phyloP scores from a whole-genome alignment of 1,140 invertebrate species.

The Chlorops oryzae region DNA sequence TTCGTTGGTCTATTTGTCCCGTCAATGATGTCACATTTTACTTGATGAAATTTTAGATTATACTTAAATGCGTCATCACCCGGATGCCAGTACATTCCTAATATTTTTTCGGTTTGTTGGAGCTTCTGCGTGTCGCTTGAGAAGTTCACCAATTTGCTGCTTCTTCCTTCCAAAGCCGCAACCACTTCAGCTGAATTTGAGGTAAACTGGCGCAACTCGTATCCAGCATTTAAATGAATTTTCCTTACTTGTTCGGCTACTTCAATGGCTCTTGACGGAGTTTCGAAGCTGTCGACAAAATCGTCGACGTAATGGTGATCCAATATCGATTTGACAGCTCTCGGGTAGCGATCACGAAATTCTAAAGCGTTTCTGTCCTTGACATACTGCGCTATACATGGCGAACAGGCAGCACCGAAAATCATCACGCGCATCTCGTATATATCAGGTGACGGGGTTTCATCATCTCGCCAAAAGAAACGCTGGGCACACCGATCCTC shows the following conservation, averaged over 20 bases:
- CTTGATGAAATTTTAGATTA: not conserved
- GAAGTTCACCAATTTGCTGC: not conserved
- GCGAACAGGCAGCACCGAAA: too few relatives aligned
- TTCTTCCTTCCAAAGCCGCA: not conserved
- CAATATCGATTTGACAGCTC: conserved; percentile 26
- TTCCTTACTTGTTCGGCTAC: not conserved
- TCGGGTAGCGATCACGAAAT: conserved; percentile 16
- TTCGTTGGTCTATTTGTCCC: not conserved
- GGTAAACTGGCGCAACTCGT: not conserved
- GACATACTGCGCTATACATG: too few relatives aligned
- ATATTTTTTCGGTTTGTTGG: not conserved
- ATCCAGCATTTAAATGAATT: not conserved
- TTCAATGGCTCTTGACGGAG: not conserved
- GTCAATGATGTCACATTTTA: not conserved
- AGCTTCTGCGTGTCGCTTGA: not conserved
- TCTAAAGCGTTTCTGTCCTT: too few relatives aligned
- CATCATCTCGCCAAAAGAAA: not conserved
- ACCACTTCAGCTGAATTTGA: conserved; percentile 1
- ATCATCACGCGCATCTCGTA: too few relatives aligned
- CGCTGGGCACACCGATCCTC: not conserved
- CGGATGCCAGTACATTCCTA: conserved; percentile 3
- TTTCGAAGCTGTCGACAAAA: conserved; percentile 22
- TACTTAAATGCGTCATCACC: conserved; percentile 1
- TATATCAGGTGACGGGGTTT: too few relatives aligned
- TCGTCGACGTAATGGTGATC: conserved; percentile 7